Base-by-base conservation (phyloP, 1,140 invertebrate species). In the Diplogasteroides magnus region DNA sequence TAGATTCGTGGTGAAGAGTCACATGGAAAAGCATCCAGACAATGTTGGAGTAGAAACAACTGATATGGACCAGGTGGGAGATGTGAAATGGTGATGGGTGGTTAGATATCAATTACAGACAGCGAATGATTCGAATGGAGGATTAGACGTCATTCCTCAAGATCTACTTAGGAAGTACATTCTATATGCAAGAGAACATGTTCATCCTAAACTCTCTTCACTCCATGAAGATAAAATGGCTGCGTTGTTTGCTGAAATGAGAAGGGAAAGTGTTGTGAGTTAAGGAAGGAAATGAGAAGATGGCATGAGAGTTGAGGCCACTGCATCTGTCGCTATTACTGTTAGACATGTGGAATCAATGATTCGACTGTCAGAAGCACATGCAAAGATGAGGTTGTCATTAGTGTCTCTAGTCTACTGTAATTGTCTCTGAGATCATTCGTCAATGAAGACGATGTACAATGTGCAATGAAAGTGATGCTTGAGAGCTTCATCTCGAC, bases 331-430 rank as follows among this genome's bases (percentile, higher is more conserved):
- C 73, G 94, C 96, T 0, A 98, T 99, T 74, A 99, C 97, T 0
- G 94, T 97, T 0, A 88, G 97, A 77, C 94, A 98, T 80, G 96
- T 99, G 77, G 97, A 99, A 86, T 96, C 93, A 79, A 94, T 99
- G 82, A 97, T 99, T 78, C 88, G 97, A 31, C 91, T 97, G 89
- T 88, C 94, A 0, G 96, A 99, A 85, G 92, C 96, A 0, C 91
- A 96, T 86, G 95, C 96, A 0, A 89, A 91, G 73, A 92, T 99
- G 87, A 94, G n/a, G n/a, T n/a, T n/a, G n/a, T n/a, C n/a, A n/a
- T n/a, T n/a, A n/a, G n/a, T n/a, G n/a, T n/a, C n/a, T n/a, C n/a
- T n/a, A n/a, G n/a, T n/a, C n/a, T n/a, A n/a, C n/a, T n/a, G n/a
- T n/a, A n/a, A n/a, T n/a, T n/a, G n/a, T n/a, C n/a, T n/a, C n/a